Percentiles rank a stretch among this genome's conserved stretches.
phyloP scores from a whole-genome alignment of 2,113 vertebrate species.

The Sylvilagus bachmani region DNA sequence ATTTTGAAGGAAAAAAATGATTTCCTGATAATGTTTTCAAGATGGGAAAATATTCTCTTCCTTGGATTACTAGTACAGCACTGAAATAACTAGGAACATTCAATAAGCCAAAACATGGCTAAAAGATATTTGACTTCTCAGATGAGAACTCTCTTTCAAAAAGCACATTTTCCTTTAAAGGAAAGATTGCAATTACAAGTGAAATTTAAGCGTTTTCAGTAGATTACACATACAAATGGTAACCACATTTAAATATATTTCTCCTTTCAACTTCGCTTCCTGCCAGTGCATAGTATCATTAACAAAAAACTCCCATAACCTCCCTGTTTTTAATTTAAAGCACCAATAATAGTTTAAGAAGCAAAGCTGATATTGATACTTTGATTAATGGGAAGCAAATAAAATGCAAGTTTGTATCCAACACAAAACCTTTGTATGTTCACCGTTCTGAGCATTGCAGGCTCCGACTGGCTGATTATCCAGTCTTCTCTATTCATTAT shows the following conservation, averaged over 20 bases:
- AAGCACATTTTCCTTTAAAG: constrained; percentile 43
- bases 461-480: background rate
- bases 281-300: constrained; percentile 12
- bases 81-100: background rate
- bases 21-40: background rate
- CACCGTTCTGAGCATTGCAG: fast-evolving
- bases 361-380: background rate
- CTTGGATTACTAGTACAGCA: background rate
- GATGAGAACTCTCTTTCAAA: constrained; percentile 50
- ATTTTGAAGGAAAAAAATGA: background rate
- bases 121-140: constrained; percentile 34
- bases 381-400: constrained; percentile 15
- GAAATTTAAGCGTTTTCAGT: constrained; percentile 57
- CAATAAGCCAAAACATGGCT: constrained; percentile 14
- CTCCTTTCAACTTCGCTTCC: constrained; percentile 53
- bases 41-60: background rate
- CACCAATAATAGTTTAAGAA: background rate
- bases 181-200: background rate
- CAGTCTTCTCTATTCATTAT: background rate
- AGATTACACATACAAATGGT: constrained; percentile 46
- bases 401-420: background rate
- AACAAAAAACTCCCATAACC: constrained; percentile 39
- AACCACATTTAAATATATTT: constrained; percentile 54
- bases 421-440: background rate
- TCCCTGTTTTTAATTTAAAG: constrained; percentile 48